Percentiles rank a stretch among this genome's conserved stretches.
Conservation (phyloP, 1,140 invertebrate genomes). For the Cyclina sinensis region DNA sequence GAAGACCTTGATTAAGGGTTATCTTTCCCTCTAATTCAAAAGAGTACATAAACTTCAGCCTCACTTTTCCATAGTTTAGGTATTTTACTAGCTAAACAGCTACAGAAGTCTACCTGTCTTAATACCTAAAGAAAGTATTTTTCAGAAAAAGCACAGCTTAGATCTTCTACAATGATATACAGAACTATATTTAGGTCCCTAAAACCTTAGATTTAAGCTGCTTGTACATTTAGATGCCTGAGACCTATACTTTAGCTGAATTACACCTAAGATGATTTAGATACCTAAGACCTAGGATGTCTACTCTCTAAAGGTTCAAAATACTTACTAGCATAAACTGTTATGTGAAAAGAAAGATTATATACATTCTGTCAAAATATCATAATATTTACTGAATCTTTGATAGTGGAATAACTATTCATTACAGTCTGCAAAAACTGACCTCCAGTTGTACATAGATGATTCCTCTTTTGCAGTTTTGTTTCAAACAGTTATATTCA, state of each 20-base stretch:
- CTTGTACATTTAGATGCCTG: not conserved
- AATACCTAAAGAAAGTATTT: too few relatives aligned
- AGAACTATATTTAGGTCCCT: not conserved
- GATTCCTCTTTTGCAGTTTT: too few relatives aligned
- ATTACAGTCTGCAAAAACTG: too few relatives aligned
- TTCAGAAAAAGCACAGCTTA: not conserved
- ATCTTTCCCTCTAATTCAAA: too few relatives aligned
- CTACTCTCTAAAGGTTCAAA: not conserved
- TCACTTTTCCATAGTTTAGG: too few relatives aligned
- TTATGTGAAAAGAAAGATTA: not conserved
- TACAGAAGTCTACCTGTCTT: too few relatives aligned
- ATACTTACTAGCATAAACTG: conserved; percentile 20
- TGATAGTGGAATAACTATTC: too few relatives aligned
- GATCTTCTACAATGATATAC: not conserved
- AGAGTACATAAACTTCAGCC: too few relatives aligned
- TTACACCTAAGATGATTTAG: not conserved
- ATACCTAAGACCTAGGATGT: not conserved
- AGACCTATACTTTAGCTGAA: not conserved
- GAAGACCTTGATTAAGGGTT: too few relatives aligned
- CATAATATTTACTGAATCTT: not conserved
- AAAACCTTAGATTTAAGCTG: not conserved
- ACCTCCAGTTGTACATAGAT: too few relatives aligned
- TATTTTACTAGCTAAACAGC: too few relatives aligned
- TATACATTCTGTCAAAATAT: not conserved
- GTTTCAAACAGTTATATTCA: too few relatives aligned